These are phyloP conservation scores for Chionodraco myersi DNA, from an alignment of 2,113 vertebrate genomes.

Conservation along the genomic window DNA sequence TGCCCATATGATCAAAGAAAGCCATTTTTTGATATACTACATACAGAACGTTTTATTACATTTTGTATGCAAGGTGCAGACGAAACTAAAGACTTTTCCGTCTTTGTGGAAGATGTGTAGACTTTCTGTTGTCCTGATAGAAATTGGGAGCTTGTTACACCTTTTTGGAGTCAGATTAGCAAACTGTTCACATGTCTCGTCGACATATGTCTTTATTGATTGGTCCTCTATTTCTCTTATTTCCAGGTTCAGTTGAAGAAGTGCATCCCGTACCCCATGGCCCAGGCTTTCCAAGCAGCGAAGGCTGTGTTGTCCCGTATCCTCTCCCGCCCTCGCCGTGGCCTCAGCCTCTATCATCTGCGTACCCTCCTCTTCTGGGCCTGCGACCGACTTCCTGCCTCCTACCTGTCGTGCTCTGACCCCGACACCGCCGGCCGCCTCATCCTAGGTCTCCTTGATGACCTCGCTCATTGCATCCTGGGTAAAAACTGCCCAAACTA, in stretches of 20 bases:
- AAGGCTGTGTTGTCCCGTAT: constrained; percentile 85
- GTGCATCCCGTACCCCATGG: constrained; percentile 86
- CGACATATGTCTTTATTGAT: neutral
- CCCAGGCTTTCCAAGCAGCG: constrained; percentile 88
- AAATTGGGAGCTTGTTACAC: no score
- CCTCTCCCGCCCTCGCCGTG: constrained; percentile 82
- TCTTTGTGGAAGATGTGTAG: no score
- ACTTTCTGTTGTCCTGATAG: no score
- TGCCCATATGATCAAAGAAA: no score
- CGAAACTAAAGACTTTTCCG: no score
- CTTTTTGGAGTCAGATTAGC: no score
- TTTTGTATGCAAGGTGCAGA: no score
- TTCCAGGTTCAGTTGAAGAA: constrained; percentile 87
- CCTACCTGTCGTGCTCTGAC: constrained; percentile 83
- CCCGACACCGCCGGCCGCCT: constrained; percentile 84
- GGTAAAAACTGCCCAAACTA: constrained; percentile 88
- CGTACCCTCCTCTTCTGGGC: constrained; percentile 90
- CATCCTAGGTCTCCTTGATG: constrained; percentile 88
- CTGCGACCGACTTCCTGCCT: constrained; percentile 87
- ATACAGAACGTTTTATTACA: no score
- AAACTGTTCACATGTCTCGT: no score
- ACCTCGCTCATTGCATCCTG: constrained; percentile 87
- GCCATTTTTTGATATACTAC: no score
- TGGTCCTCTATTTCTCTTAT: neutral
- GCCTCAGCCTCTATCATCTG: constrained; percentile 88